Conservation (phyloP, 2,113 vertebrate species). For the Ammodytes marinus region DNA sequence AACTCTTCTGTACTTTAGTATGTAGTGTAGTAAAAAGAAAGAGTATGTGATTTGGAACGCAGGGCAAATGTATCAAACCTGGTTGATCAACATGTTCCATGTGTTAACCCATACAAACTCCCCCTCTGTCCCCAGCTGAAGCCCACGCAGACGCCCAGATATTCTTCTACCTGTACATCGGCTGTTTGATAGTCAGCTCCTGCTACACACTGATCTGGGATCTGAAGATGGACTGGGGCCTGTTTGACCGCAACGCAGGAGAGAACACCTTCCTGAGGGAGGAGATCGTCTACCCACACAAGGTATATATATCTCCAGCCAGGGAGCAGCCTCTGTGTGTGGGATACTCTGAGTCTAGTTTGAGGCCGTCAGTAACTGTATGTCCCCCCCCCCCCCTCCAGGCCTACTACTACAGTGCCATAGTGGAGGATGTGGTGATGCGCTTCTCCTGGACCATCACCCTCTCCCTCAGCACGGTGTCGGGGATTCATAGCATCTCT, state of each 20-base stretch:
- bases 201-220: conserved; percentile 99
- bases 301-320: conserved; percentile 81
- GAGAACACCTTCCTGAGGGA: conserved; percentile 98
- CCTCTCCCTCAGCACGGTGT: conserved; percentile 86
- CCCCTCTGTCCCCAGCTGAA: conserved; percentile 77
- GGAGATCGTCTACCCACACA: conserved; percentile 99
- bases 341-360: too few relatives aligned
- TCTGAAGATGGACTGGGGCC: conserved; percentile 99
- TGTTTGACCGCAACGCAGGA: conserved; percentile 96
- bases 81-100: not conserved
- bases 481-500: conserved; percentile 67
- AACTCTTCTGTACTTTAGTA: too few relatives aligned
- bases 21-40: too few relatives aligned
- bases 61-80: too few relatives aligned
- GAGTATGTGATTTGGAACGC: too few relatives aligned
- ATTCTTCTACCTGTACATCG: conserved; percentile 95
- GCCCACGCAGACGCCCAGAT: conserved; percentile 86
- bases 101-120: not conserved
- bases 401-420: conserved; percentile 95
- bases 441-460: conserved; percentile 97
- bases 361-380: too few relatives aligned
- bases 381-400: conserved; percentile 26
- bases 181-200: conserved; percentile 92
- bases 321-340: not conserved
- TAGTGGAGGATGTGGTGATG: conserved; percentile 94